These are phyloP conservation scores for Lacerta viridis DNA, from an alignment of 2,797 vertebrate genomes.

Conservation along the genomic window DNA sequence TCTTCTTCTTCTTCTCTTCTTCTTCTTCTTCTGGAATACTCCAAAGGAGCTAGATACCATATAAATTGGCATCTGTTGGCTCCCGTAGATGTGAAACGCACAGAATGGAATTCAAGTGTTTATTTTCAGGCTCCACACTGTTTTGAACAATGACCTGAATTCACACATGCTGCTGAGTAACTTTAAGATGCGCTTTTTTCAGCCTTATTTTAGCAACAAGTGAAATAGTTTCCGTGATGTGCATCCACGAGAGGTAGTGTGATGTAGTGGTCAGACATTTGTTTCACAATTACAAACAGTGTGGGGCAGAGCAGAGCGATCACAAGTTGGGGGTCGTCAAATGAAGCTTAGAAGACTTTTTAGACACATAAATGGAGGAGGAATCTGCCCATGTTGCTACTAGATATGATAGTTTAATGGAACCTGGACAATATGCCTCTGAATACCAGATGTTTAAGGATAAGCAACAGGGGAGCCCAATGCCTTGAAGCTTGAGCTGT, in stretches of 20 bases:
- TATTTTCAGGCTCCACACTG: conserved; percentile 49
- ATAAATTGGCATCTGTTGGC: neutral
- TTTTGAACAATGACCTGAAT: conserved; percentile 41
- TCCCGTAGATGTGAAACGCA: conserved; percentile 19
- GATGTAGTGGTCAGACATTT: neutral
- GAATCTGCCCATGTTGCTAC: neutral
- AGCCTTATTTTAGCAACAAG: conserved; percentile 54
- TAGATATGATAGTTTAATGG: neutral
- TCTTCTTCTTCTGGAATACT: too few species aligned
- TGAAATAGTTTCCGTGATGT: conserved; percentile 49
- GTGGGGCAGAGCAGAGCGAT: neutral
- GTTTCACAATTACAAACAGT: neutral
- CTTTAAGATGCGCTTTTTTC: conserved; percentile 29
- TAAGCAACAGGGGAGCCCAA: neutral
- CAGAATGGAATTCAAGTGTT: conserved; percentile 51
- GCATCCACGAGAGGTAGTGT: neutral
- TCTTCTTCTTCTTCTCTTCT: too few species aligned
- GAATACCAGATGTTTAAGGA: neutral
- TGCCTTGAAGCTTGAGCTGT: neutral
- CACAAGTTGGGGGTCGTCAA: neutral
- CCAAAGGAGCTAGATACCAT: rapidly evolving
- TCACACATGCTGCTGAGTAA: conserved; percentile 34
- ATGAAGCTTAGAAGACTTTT: neutral
- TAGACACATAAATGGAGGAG: neutral
- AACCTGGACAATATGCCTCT: neutral